phyloP scores from a whole-genome alignment of 2,113 vertebrate species.

The Ceyx cyanopectus region DNA sequence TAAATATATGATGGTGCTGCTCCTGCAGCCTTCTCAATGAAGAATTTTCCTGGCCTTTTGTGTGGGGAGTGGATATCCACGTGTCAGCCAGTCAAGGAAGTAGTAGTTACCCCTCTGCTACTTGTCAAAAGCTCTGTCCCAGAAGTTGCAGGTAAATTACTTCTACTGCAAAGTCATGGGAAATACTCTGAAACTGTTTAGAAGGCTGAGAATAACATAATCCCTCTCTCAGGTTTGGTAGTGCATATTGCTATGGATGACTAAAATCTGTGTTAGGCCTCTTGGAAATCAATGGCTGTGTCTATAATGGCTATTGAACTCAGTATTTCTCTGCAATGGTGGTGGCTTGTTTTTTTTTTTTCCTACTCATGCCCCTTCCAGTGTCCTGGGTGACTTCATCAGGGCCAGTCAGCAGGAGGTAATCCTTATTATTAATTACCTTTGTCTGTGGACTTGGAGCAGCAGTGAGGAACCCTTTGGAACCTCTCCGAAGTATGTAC shows the following conservation, averaged over 20 bases:
- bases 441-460: background rate
- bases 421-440: background rate
- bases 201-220: background rate
- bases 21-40: background rate
- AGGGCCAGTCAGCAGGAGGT: background rate
- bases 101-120: background rate
- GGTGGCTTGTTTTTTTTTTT: background rate
- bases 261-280: conserved; percentile 52
- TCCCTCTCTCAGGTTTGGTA: background rate
- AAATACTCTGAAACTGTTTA: background rate
- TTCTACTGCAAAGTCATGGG: background rate
- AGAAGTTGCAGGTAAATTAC: background rate
- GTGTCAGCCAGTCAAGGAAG: background rate
- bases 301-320: conserved; percentile 46
- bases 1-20: background rate
- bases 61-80: background rate
- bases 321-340: background rate
- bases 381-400: background rate
- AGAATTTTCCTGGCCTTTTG: background rate
- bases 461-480: background rate
- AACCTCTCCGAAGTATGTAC: background rate
- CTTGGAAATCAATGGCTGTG: conserved; percentile 31
- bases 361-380: background rate
- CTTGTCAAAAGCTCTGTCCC: background rate
- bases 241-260: background rate